Percentiles rank a stretch among this genome's conserved stretches.
These are phyloP conservation scores for Tapirus terrestris DNA, from an alignment of 2,113 vertebrate genomes.

Conservation along the genomic window DNA sequence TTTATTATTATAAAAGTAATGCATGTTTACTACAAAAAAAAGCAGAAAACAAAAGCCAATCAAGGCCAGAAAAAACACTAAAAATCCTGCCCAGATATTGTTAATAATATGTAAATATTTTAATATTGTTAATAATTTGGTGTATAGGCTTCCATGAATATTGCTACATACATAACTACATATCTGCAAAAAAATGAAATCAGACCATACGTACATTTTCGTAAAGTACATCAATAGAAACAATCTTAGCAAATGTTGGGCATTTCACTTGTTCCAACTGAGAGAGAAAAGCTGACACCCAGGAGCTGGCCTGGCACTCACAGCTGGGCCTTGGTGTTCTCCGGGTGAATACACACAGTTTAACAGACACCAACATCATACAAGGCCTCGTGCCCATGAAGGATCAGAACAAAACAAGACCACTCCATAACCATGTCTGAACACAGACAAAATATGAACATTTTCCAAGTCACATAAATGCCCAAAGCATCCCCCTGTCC, in stretches of 20 bases:
- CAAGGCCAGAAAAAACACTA: background rate
- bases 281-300: background rate
- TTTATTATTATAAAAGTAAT: constrained; percentile 41
- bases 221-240: background rate
- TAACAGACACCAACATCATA: constrained; percentile 8
- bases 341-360: background rate
- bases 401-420: background rate
- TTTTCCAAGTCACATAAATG: background rate
- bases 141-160: background rate
- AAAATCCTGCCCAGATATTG: background rate
- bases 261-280: background rate
- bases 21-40: background rate
- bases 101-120: background rate
- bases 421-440: background rate
- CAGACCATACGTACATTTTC: background rate
- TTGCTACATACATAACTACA: background rate
- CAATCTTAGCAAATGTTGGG: background rate
- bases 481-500: background rate
- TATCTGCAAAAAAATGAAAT: background rate
- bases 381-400: background rate
- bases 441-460: background rate
- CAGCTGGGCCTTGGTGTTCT: background rate
- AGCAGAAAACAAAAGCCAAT: background rate
- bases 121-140: background rate
- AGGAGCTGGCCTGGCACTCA: background rate